Percentiles rank a stretch among this genome's conserved stretches.
These are phyloP conservation scores for Pelobates fuscus DNA, from an alignment of 2,113 vertebrate species.

Conservation along the genomic window DNA sequence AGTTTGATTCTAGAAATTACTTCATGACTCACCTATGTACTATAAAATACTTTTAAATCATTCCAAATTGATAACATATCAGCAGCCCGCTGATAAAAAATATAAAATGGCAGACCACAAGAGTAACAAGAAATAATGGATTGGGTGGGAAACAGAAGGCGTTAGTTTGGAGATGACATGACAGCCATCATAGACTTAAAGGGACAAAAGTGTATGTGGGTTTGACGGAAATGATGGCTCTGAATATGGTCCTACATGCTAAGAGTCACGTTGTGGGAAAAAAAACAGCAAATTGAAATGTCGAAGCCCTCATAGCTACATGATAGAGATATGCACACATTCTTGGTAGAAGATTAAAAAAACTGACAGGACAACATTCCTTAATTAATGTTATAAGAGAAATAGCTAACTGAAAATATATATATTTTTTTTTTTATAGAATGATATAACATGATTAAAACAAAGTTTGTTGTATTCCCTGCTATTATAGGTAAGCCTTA, in stretches of 20 bases:
- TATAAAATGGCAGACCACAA: background rate
- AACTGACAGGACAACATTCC: background rate
- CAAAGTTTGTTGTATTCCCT: no score
- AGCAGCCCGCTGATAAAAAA: background rate
- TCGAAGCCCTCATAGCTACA: background rate
- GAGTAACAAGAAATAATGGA: background rate
- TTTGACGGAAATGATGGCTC: background rate
- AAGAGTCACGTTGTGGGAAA: constrained; percentile 26
- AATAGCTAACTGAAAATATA: background rate
- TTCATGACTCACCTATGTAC: constrained; percentile 1
- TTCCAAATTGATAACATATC: constrained; percentile 5
- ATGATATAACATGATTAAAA: no score
- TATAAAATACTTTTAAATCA: background rate
- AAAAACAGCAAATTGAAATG: background rate
- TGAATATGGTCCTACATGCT: background rate
- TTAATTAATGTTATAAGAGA: background rate
- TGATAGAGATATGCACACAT: constrained; percentile 12
- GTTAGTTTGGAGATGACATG: background rate
- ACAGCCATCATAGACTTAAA: background rate
- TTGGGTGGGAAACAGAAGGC: background rate
- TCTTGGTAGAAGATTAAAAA: background rate
- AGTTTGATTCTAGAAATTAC: constrained; percentile 15
- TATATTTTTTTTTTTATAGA: background rate
- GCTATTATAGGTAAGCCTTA: no score
- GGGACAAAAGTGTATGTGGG: constrained; percentile 4